Conservation (phyloP, 2,113 vertebrate genomes). For the Balaeniceps rex region DNA sequence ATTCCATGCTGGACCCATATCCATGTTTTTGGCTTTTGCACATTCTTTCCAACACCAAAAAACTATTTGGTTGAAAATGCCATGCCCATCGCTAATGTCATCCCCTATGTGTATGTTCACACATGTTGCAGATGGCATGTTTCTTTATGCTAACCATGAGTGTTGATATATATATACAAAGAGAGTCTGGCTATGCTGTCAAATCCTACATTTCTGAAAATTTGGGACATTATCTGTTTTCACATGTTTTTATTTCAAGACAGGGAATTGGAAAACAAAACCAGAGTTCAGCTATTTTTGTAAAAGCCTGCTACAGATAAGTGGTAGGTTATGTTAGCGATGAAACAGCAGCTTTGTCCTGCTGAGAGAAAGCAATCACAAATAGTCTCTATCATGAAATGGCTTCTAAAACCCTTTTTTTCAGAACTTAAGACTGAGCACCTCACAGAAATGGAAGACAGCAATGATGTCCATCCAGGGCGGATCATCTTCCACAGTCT, state of each 20-base stretch:
- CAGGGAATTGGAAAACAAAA: neutral
- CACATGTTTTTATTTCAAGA: neutral
- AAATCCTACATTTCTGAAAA: neutral
- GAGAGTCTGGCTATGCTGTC: neutral
- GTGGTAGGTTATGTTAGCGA: neutral
- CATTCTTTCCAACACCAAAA: neutral
- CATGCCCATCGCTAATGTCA: neutral
- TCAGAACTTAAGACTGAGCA: neutral
- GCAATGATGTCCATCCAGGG: neutral
- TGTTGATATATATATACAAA: neutral
- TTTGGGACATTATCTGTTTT: neutral
- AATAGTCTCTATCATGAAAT: neutral
- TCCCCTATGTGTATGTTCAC: neutral
- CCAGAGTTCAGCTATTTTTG: neutral
- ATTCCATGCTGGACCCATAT: neutral
- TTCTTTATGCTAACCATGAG: neutral
- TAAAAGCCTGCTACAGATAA: neutral
- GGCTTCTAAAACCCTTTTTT: neutral
- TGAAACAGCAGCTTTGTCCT: conserved; percentile 15
- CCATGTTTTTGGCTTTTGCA: neutral
- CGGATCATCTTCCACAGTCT: neutral
- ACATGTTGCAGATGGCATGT: neutral
- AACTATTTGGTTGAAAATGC: neutral
- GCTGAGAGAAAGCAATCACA: neutral
- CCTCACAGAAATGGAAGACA: neutral